These are phyloP conservation scores for Barbus barbus DNA, from an alignment of 2,113 vertebrate genomes.

Conservation along the genomic window DNA sequence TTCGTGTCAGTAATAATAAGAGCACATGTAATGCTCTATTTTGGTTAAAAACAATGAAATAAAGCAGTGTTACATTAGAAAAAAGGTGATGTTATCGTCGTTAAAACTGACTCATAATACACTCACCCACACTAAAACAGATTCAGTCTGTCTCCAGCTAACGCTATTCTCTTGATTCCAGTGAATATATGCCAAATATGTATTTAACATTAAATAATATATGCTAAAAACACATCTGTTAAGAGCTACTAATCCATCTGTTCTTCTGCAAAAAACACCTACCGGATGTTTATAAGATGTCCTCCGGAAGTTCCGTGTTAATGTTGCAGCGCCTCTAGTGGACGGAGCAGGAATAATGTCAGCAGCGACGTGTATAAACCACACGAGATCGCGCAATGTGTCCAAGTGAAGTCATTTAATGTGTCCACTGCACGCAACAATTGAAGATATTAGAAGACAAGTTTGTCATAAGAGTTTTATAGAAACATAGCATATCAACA, in stretches of 20 bases:
- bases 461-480: no score
- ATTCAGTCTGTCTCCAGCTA: background rate
- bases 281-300: conserved; percentile 23
- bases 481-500: no score
- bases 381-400: no score
- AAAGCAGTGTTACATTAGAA: background rate
- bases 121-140: conserved; percentile 16
- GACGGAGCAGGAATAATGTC: background rate
- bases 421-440: no score
- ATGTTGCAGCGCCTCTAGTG: conserved; percentile 19
- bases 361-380: no score
- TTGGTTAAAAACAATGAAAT: background rate
- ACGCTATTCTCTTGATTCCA: background rate
- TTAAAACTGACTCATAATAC: background rate
- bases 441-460: no score
- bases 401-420: no score
- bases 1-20: no score
- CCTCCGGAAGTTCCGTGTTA: no score
- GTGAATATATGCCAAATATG: background rate
- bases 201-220: background rate
- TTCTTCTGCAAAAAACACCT: background rate
- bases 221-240: background rate
- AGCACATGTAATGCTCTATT: no score
- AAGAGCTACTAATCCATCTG: background rate
- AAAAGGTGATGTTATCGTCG: background rate